Percentiles rank a stretch among this genome's conserved stretches.
phyloP scores from a whole-genome alignment of 2,888 invertebrate species.

The Mythimna lalbum region DNA sequence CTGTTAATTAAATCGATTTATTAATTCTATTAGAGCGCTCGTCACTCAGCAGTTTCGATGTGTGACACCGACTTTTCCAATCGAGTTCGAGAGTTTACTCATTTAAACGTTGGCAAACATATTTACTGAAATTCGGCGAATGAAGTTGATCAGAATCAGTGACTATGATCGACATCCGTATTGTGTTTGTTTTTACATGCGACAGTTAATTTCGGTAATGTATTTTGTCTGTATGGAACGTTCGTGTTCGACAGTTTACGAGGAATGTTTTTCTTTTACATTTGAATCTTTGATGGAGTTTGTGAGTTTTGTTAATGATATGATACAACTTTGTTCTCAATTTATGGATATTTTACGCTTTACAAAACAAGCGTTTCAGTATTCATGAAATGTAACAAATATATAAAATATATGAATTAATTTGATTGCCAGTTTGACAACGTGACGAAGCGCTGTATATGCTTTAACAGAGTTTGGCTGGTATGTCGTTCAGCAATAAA shows the following conservation, averaged over 20 bases:
- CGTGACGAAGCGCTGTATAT: no score
- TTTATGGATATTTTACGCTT: background rate
- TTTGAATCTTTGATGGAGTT: constrained; percentile 24
- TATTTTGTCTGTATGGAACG: constrained; percentile 35
- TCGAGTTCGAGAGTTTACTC: constrained; percentile 60
- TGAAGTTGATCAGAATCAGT: constrained; percentile 59
- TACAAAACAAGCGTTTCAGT: background rate
- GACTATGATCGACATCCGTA: constrained; percentile 50
- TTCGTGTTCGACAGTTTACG: constrained; percentile 32
- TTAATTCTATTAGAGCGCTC: constrained; percentile 65
- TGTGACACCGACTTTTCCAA: constrained; percentile 64
- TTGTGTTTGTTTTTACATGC: constrained; percentile 54
- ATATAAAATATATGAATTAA: background rate
- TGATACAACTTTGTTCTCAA: constrained; percentile 26
- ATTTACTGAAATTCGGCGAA: constrained; percentile 54
- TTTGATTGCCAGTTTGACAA: no score
- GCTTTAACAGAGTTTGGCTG: no score
- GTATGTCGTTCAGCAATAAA: no score
- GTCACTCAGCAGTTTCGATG: constrained; percentile 56
- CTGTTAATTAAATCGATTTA: constrained; percentile 68
- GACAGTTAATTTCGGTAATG: constrained; percentile 59
- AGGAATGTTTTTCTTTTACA: constrained; percentile 41
- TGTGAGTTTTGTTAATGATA: constrained; percentile 16
- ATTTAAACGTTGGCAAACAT: constrained; percentile 61
- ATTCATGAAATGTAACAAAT: background rate